Evolutionary conservation across 2,113 vertebrate species (phyloP).

Genomic region (Platichthys stellatus): DNA sequence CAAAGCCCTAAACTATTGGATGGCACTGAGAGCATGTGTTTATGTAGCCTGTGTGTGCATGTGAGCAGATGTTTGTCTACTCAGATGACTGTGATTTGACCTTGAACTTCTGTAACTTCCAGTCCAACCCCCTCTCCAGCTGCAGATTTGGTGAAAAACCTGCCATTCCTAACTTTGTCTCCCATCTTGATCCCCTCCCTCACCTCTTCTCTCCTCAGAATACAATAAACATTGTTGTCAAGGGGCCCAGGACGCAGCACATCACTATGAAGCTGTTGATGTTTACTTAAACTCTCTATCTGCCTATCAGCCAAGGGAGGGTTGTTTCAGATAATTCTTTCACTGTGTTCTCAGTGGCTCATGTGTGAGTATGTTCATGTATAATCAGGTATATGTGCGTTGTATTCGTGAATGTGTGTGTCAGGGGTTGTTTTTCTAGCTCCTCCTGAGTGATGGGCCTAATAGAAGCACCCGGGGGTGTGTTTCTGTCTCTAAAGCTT

Average conservation of each 20-base stretch:
- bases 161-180: conserved; percentile 2
- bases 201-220: conserved; percentile 8
- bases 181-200: conserved; percentile 17
- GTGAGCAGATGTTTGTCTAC: conserved; percentile 41
- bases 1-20: background rate
- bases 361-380: conserved; percentile 2
- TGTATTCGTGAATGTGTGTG: conserved; percentile 5
- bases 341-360: conserved; percentile 3
- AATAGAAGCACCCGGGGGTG: conserved; percentile 49
- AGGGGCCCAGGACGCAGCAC: background rate
- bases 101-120: conserved; percentile 29
- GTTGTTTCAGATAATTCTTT: conserved; percentile 33
- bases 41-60: background rate
- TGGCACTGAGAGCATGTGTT: background rate
- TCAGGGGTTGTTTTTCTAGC: conserved; percentile 41
- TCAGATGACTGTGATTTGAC: conserved; percentile 42
- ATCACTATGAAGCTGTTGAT: conserved; percentile 14
- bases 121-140: conserved; percentile 37
- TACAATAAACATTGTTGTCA: conserved; percentile 45
- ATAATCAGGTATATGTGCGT: conserved; percentile 4
- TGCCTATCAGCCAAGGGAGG: conserved; percentile 19
- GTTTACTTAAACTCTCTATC: conserved; percentile 60
- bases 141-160: conserved; percentile 17
- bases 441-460: conserved; percentile 58
- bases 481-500: conserved; percentile 39